Evolutionary conservation across 2,113 vertebrate species (phyloP).

Genomic region (Sapajus apella): DNA sequence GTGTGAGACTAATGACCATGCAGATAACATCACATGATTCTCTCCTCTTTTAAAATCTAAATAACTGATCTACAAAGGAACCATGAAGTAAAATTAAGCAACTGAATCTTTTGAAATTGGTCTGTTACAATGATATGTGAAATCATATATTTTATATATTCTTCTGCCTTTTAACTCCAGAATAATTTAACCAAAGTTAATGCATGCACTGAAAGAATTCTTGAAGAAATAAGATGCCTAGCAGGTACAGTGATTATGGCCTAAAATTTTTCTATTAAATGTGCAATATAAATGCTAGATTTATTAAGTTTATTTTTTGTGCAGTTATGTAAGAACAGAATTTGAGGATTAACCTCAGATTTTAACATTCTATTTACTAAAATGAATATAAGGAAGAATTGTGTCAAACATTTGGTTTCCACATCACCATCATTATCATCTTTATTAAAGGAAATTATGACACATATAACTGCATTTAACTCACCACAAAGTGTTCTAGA

Average conservation of each 20-base stretch:
- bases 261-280: constrained; percentile 82
- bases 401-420: constrained; percentile 25
- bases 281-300: constrained; percentile 80
- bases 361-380: constrained; percentile 4
- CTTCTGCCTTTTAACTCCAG: constrained; percentile 75
- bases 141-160: constrained; percentile 71
- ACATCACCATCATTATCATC: background rate
- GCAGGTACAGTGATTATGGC: constrained; percentile 76
- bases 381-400: background rate
- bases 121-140: constrained; percentile 81
- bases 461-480: background rate
- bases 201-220: constrained; percentile 77
- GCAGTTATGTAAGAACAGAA: constrained; percentile 46
- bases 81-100: constrained; percentile 85
- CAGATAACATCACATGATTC: constrained; percentile 78
- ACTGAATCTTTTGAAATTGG: constrained; percentile 79
- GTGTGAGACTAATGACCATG: constrained; percentile 79
- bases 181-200: constrained; percentile 79
- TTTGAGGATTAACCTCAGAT: constrained; percentile 26
- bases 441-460: constrained; percentile 11
- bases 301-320: constrained; percentile 80
- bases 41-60: constrained; percentile 79
- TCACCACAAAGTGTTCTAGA: background rate
- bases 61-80: constrained; percentile 82
- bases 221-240: constrained; percentile 72